Base-by-base conservation (phyloP, 2,888 invertebrate genomes). In the Camptogramma bilineatum region DNA sequence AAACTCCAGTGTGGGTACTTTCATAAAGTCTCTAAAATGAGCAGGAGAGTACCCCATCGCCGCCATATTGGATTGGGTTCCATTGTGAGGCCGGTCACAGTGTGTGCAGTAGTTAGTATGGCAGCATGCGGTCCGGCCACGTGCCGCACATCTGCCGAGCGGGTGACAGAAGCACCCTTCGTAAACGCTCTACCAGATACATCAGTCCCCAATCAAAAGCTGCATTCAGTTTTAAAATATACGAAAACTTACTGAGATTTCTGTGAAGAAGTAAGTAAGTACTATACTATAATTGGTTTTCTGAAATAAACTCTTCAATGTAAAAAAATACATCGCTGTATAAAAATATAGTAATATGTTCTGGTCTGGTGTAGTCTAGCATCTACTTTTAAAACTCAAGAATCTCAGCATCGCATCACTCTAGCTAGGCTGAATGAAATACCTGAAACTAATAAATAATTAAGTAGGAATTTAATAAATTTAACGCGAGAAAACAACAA, bases 51-150 rank as follows among this genome's bases (percentile, higher is more conserved):
- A 85, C 83, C 86, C 84, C 77, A 59, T 68, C 46, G 77, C 73
- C 79, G 88, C 89, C 90, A 89, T 90, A 73, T 90, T 91, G 82
- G 79, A 80, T 82, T 80, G 84, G 84, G 89, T 85, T 87, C 86
- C 85, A 87, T 91, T 91, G 89, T 91, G 84, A 86, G 62, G 19
- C 47, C 62, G 62, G 19, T 51, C 62, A 62, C 57, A 66, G 66
- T 58, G 19, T 59, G 54, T 28, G 46, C 51, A 34, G 39, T 31
- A 52, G 17, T 51, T 51, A 17, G 18, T 60, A 34, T 19, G 42
- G 44, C 47, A 19, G 80, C 78, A 78, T 74, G 74, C 77, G 85
- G 72, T 72, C 78, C 79, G 0, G 85, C 83, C 86, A 86, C 86
- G 87, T 87, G 87, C 83, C 76, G 73, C 85, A 86, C 88, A 87